These are phyloP conservation scores for Melipona quadrifasciata DNA, from an alignment of 1,140 invertebrate species.

Conservation along the genomic window DNA sequence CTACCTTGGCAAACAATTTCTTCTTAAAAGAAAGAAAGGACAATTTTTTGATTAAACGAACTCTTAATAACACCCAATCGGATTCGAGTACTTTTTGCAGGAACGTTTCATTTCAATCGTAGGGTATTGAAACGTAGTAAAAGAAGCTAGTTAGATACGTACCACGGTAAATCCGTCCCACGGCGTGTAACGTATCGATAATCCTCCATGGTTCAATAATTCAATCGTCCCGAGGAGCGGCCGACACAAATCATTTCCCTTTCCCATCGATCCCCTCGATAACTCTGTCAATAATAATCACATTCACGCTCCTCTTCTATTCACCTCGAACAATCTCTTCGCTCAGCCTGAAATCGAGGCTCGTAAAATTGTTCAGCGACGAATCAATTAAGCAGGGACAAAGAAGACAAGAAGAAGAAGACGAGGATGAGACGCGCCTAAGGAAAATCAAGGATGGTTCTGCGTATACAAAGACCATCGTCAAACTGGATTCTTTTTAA, in stretches of 20 bases:
- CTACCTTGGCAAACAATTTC: not conserved
- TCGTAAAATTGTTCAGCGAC: constrained; percentile 19
- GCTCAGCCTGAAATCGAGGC: not conserved
- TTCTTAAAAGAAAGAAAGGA: no score
- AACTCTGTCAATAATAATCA: constrained; percentile 49
- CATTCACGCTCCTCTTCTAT: constrained; percentile 30
- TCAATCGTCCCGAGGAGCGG: constrained; percentile 23
- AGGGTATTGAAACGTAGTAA: not conserved
- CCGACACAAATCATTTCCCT: constrained; percentile 27
- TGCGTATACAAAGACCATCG: constrained; percentile 35
- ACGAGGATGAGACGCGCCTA: not conserved
- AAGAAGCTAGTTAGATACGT: not conserved
- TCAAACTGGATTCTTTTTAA: constrained; percentile 34
- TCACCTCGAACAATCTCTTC: not conserved
- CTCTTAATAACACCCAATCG: no score
- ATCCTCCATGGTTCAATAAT: constrained; percentile 14
- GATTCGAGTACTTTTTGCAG: not conserved
- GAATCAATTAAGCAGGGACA: constrained; percentile 51
- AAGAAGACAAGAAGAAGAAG: not conserved
- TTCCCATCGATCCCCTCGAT: constrained; percentile 9
- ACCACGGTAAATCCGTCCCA: not conserved
- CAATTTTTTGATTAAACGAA: not conserved
- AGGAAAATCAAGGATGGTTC: constrained; percentile 6
- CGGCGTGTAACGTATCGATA: not conserved
- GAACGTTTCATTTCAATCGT: not conserved